Evolutionary conservation across 1,140 invertebrate genomes (phyloP), one percentile per base, ranked within the genome.

Genomic region (Papilio helenus): DNA sequence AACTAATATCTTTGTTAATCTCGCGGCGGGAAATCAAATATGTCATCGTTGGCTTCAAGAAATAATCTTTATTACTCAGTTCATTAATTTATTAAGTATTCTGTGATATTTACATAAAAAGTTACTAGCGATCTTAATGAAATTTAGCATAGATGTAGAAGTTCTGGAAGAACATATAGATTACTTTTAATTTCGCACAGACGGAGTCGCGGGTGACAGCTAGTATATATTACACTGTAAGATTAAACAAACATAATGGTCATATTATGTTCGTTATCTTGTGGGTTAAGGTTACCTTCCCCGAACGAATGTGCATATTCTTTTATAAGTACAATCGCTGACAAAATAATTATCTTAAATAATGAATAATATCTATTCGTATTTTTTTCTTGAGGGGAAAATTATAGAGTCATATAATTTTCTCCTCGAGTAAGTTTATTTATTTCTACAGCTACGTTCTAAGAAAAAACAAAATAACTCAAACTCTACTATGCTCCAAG

Each of bases 21-120:
- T 34, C 49, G 29, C n/a, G 9, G 18, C 49, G 39, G 29, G 73
- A 76, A 76, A 76, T 51, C 49, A 18, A 76, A 76, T 76, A 23
- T 12, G 46, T 42, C 42, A 49, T 23, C 20, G 18, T 8, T 58
- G n/a, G n/a, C 55, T 18, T 5, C 16, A 49, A 49, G 46, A 0
- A 49, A 1, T 49, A 49, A 18, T 49, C 46, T 18, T 49, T 16
- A 49, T 49, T 49, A n/a, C n/a, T n/a, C n/a, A n/a, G n/a, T n/a
- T n/a, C n/a, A n/a, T n/a, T n/a, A n/a, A n/a, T n/a, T n/a, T n/a
- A 49, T 49, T 18, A 49, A 49, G 16, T 5, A 14, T 49, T 49
- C 46, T 49, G 16, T 49, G 16, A 49, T 49, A 18, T 12, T 39
- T 39, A 34, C 34, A 39, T 39, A 5, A 5, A 5, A 5, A 39